Base-by-base conservation (phyloP, 2,113 vertebrate genomes). In the Cheilinus undulatus region DNA sequence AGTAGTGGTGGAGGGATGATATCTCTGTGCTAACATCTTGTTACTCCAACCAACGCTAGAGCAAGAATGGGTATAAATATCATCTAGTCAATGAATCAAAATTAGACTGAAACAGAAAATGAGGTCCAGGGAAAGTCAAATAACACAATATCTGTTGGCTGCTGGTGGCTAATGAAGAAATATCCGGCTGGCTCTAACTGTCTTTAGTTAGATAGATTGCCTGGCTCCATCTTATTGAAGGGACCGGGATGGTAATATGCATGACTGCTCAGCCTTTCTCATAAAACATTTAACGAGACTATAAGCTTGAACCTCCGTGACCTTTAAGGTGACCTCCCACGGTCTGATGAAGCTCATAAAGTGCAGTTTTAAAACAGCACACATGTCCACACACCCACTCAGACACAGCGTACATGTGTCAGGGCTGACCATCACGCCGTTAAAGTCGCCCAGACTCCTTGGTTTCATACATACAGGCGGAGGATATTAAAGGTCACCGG, bases 231-330 rank as follows among this genome's bases (percentile, higher is more conserved):
- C 75, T 77, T 48, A 74, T 30, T 65, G 52, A 86, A 70, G 42
- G 53, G 43, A 85, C 45, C 54, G 65, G 23, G 36, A 65, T 70
- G 57, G 34, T 76, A 64, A 66, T 82, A 71, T 67, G 70, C 67
- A 71, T 73, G 75, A 56, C 80, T 80, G 83, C 69, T 65, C 65
- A 5, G 63, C 34, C 57, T 72, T 64, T 70, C 76, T 65, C 80
- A 81, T 90, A 81, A 90, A 89, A 84, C 65, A 86, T 87, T 89
- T 84, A 89, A 89, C 27, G 62, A 86, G 81, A 64, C 81, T 46
- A 68, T 85, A 73, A 83, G 73, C 28, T 73, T 6, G 15, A 80
- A 84, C 73, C 69, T 73, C 51, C 12, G 46, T 70, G 48, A 87
- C 83, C 80, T 84, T 79, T 81, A 69, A 26, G 5, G 50, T 84